Conservation (phyloP, 2,797 vertebrate species). For the Alauda arvensis region DNA sequence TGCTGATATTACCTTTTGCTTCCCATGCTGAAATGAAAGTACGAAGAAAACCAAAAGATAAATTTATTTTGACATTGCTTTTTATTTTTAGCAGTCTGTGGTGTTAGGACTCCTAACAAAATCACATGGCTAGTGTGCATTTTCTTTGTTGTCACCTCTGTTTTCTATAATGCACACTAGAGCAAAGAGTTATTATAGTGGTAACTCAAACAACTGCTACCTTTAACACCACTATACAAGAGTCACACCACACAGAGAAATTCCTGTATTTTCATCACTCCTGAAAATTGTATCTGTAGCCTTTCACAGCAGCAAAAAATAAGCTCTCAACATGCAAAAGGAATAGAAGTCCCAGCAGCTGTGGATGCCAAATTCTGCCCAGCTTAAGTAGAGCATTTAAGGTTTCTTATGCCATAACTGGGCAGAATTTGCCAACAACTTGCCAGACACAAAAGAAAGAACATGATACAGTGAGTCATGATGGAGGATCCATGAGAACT, state of each 20-base stretch:
- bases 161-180: not conserved
- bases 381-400: not conserved
- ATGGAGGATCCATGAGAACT: not conserved
- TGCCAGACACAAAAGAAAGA: not conserved
- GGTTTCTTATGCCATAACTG: not conserved
- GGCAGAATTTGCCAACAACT: not conserved
- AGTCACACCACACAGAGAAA: not conserved
- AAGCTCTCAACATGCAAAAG: not conserved
- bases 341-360: not conserved
- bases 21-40: not conserved
- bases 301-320: not conserved
- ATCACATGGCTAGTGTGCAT: not conserved
- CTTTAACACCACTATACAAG: not conserved
- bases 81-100: not conserved
- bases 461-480: not conserved
- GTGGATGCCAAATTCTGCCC: not conserved
- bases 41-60: not conserved
- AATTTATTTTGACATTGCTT: not conserved
- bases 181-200: not conserved
- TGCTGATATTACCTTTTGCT: not conserved
- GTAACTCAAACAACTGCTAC: not conserved
- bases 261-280: not conserved
- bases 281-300: not conserved
- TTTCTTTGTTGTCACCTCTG: not conserved
- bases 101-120: not conserved